Evolutionary conservation across 37 sponge, comb jelly and placozoan genomes (phyloP).

Genomic region (Hexactinellida sp.): DNA sequence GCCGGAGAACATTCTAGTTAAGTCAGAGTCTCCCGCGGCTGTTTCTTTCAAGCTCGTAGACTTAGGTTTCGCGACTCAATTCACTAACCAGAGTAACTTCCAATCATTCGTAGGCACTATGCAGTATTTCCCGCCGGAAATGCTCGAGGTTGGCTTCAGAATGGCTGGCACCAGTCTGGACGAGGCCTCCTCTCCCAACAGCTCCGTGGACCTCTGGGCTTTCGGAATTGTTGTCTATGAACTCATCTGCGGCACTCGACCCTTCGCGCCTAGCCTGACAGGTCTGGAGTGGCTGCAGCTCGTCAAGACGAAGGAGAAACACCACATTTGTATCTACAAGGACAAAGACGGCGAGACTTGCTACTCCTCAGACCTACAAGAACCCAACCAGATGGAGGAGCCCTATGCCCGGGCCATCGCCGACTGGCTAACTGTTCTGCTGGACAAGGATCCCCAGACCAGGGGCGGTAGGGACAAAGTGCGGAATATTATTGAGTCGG

Average conservation of each 20-base stretch:
- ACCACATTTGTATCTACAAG: not conserved
- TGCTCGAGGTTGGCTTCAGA: not conserved
- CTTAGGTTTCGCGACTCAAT: constrained; percentile 1
- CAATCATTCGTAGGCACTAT: not conserved
- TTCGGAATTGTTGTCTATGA: not conserved
- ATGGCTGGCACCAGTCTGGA: not conserved
- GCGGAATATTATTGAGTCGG: not conserved
- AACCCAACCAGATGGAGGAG: not conserved
- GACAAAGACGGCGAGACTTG: not conserved
- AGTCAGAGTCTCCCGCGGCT: not conserved
- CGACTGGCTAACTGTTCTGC: not conserved
- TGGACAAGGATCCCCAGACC: not conserved
- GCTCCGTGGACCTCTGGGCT: not conserved
- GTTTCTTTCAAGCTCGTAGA: not conserved
- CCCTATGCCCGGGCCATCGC: not conserved
- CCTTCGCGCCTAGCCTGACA: not conserved
- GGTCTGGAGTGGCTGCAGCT: not conserved
- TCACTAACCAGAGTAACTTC: not conserved
- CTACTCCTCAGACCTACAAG: not conserved
- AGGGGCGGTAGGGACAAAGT: not conserved
- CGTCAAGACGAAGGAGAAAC: not conserved
- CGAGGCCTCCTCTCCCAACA: not conserved
- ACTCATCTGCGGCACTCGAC: not conserved
- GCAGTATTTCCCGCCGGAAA: constrained; percentile 8
- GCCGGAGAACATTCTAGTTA: not conserved